A percentile compares a stretch with the other conserved stretches of the same genome.
phyloP scores from a whole-genome alignment of 2,888 invertebrate genomes.

The Laspeyria flexula region DNA sequence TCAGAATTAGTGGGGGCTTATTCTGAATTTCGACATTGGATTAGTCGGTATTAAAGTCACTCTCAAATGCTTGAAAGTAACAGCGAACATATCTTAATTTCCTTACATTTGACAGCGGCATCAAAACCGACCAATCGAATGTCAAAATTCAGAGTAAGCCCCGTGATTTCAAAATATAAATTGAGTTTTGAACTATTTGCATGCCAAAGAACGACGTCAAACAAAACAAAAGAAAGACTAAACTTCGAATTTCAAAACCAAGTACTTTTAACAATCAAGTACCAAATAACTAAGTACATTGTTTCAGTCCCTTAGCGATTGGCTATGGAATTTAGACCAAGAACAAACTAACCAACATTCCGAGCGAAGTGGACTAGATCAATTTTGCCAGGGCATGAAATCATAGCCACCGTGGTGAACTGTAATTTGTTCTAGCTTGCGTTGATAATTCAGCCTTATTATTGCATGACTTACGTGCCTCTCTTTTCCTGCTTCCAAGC shows the following conservation, averaged over 20 bases:
- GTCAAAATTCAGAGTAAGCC: too few relatives aligned
- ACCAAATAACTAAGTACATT: conserved; percentile 1
- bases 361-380: conserved; percentile 29
- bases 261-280: neutral
- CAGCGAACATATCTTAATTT: too few relatives aligned
- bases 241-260: neutral
- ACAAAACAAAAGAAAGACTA: neutral
- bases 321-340: conserved; percentile 26
- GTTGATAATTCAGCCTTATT: conserved; percentile 30
- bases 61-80: too few relatives aligned
- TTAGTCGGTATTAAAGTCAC: too few relatives aligned
- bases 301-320: conserved; percentile 9
- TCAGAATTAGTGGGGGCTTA: too few relatives aligned
- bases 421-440: conserved; percentile 23
- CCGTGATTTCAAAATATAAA: too few relatives aligned
- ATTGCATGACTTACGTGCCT: conserved; percentile 16
- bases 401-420: conserved; percentile 29
- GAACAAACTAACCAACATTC: conserved; percentile 24
- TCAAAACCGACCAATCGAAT: too few relatives aligned
- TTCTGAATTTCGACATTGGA: too few relatives aligned
- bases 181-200: too few relatives aligned
- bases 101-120: too few relatives aligned
- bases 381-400: conserved; percentile 39
- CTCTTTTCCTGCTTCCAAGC: neutral
- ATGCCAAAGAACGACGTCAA: too few relatives aligned